phyloP scores from a whole-genome alignment of 2,797 vertebrate genomes.

The Darevskia mixta region DNA sequence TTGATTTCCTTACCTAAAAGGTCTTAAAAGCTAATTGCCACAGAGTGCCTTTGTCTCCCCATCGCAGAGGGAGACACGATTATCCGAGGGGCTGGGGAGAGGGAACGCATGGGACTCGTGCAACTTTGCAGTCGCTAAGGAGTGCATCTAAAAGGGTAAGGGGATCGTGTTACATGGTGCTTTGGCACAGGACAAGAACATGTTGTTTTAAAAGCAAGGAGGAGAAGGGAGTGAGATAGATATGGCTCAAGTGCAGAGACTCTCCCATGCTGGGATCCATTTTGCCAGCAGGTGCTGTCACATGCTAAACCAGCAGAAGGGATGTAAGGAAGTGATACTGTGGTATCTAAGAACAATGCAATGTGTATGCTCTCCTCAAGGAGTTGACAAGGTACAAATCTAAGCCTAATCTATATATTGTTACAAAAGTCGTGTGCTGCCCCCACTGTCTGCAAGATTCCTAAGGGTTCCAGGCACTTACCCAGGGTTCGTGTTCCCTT shows the following conservation, averaged over 20 bases:
- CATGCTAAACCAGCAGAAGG: slow-evolving; percentile 15
- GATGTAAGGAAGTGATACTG: neutral
- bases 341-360: neutral
- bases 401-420: too few species aligned
- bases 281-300: neutral
- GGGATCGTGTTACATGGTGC: neutral
- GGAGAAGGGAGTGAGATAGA: too few species aligned
- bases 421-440: too few species aligned
- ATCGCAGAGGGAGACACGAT: slow-evolving; percentile 59
- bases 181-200: slow-evolving; percentile 21
- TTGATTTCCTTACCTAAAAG: slow-evolving; percentile 70
- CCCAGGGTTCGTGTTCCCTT: too few species aligned
- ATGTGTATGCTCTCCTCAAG: too few species aligned
- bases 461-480: too few species aligned
- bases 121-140: slow-evolving; percentile 54
- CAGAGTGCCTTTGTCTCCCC: slow-evolving; percentile 62
- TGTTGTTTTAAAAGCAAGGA: neutral
- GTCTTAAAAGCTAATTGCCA: slow-evolving; percentile 73
- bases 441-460: too few species aligned
- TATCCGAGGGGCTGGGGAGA: slow-evolving; percentile 47
- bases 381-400: too few species aligned
- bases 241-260: neutral
- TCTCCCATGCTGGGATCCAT: neutral
- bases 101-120: slow-evolving; percentile 21
- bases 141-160: slow-evolving; percentile 24